These are phyloP conservation scores for Oreotrochilus melanogaster DNA, from an alignment of 2,113 vertebrate genomes.

Conservation along the genomic window DNA sequence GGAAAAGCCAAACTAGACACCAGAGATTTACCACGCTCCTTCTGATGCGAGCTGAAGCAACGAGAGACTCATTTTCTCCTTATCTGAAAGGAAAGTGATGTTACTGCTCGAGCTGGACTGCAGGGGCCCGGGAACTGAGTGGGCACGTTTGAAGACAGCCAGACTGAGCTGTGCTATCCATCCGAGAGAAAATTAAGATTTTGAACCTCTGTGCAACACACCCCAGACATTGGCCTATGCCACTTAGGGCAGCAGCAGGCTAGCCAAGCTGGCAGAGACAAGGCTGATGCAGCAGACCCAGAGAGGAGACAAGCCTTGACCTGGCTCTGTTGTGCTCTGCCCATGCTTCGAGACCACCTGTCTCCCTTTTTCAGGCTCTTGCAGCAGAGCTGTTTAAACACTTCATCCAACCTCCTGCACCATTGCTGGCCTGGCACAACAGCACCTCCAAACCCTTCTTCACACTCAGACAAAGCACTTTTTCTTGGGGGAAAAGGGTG, in stretches of 20 bases:
- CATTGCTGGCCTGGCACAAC: background rate
- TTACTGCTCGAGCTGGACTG: background rate
- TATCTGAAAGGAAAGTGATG: background rate
- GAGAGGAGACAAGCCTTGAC: background rate
- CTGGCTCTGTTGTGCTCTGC: background rate
- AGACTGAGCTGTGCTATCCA: background rate
- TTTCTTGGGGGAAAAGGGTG: accelerated
- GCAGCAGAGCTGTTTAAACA: background rate
- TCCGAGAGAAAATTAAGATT: background rate
- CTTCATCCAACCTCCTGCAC: background rate
- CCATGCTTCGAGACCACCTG: accelerated
- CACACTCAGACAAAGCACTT: accelerated
- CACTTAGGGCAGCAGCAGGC: background rate
- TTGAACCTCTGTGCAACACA: accelerated
- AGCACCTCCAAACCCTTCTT: background rate
- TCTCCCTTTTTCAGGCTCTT: background rate
- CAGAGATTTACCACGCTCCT: background rate
- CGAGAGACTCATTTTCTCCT: background rate
- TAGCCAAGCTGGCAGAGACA: background rate
- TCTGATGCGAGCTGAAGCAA: background rate
- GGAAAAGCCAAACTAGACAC: background rate
- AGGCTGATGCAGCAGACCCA: background rate
- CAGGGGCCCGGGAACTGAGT: accelerated
- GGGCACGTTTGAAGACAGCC: background rate
- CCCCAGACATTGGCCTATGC: accelerated